Base-by-base conservation (phyloP, 2,113 vertebrate genomes). In the Heliornis fulica region DNA sequence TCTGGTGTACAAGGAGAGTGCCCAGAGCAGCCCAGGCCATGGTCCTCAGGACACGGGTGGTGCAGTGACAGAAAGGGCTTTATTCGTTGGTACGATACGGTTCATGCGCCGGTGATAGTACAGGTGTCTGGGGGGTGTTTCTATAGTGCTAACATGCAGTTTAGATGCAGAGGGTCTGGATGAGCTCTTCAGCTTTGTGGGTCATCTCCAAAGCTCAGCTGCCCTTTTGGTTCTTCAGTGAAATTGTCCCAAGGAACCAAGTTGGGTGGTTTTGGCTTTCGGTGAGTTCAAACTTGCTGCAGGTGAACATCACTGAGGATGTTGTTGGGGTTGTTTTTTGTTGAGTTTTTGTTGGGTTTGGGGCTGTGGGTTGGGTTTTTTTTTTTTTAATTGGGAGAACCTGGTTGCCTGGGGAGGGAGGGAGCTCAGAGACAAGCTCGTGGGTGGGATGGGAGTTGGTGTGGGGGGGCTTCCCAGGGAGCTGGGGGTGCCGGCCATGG, bases 41-140 rank as follows among this genome's bases (percentile, higher is more conserved):
- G n/a, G n/a, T 57, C 76, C 89, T 56, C 63, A 28, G 61, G 61
- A 79, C 68, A 34, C 69, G 2, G 6, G 19, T 14, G 0, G 0
- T 98, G 98, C 98, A 89, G 88, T 95, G 34, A 34, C 93, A 74
- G 95, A 82, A 96, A 96, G 70, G 90, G 84, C 88, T 98, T 98
- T 98, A 98, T 98, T 98, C 17, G 23, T 74, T 15, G 26, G 16
- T 90, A 89, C 13, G 94, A 59, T 57, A 54, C 96, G 93, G 86
- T 76, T 94, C 97, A 97, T 97, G 97, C 97, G 65, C 53, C 23
- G 46, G 75, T 90, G 83, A 40, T 54, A 78, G 71, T 56, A 66
- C 28, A 91, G 94, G 51, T 16, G 17, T 87, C 89, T 7, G 18
- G 25, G 19, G 5, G 36, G 65, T 77, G 57, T 77, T 77, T 50